Evolutionary conservation across 1,140 invertebrate genomes (phyloP).

Genomic region (Tyrophagus putrescentiae): DNA sequence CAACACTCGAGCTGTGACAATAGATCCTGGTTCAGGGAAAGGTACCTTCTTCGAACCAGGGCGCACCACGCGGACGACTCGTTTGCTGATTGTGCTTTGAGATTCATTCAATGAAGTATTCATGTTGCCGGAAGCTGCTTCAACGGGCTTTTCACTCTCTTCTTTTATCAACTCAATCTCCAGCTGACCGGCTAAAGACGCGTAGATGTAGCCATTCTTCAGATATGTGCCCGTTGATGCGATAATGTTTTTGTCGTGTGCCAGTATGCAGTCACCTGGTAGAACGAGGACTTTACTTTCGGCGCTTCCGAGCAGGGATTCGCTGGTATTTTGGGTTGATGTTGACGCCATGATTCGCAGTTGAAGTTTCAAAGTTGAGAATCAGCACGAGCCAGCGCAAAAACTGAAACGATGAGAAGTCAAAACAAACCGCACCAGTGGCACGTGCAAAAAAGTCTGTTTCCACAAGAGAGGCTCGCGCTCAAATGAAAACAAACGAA

Average conservation of each 20-base stretch:
- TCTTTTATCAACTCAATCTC: not conserved
- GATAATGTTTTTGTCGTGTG: constrained; percentile 46
- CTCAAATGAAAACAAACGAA: too few relatives aligned
- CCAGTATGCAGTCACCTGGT: constrained; percentile 53
- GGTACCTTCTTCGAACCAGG: constrained; percentile 52
- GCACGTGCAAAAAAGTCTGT: too few relatives aligned
- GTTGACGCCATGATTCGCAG: too few relatives aligned
- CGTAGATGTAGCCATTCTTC: constrained; percentile 65
- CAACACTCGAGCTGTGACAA: constrained; percentile 51
- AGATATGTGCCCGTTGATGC: constrained; percentile 64
- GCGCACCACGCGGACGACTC: constrained; percentile 49
- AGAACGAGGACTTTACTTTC: too few relatives aligned
- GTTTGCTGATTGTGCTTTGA: not conserved
- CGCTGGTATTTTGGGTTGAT: too few relatives aligned
- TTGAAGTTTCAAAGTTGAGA: too few relatives aligned
- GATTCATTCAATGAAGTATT: not conserved
- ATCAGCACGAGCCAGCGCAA: too few relatives aligned
- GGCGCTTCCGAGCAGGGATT: too few relatives aligned
- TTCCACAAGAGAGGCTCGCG: too few relatives aligned
- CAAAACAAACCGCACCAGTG: too few relatives aligned
- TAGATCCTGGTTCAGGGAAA: constrained; percentile 57
- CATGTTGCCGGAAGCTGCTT: not conserved
- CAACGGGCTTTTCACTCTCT: constrained; percentile 28
- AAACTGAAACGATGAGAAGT: too few relatives aligned
- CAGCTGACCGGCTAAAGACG: constrained; percentile 50